phyloP scores from a whole-genome alignment of 2,797 vertebrate species.

The Lepidocolaptes lacrymiger region DNA sequence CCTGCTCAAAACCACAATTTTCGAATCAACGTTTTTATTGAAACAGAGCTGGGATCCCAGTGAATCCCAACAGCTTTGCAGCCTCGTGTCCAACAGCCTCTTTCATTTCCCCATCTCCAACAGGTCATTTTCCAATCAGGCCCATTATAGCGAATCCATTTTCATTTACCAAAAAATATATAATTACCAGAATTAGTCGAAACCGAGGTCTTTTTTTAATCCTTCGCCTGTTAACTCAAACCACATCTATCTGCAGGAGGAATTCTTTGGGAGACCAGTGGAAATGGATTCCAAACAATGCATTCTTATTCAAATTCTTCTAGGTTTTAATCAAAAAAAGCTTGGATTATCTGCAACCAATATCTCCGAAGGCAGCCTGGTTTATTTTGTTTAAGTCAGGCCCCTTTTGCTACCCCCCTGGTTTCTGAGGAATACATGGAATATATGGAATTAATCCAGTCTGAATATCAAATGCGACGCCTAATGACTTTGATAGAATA shows the following conservation, averaged over 20 bases:
- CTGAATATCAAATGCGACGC: neutral
- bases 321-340: constrained; percentile 77
- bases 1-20: constrained; percentile 65
- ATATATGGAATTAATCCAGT: constrained; percentile 58
- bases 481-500: constrained; percentile 64
- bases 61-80: constrained; percentile 43
- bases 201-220: constrained; percentile 72
- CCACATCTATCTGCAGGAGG: constrained; percentile 76
- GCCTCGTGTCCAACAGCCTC: constrained; percentile 20
- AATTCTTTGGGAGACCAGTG: constrained; percentile 74
- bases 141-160: constrained; percentile 49
- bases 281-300: constrained; percentile 79
- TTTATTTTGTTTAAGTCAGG: constrained; percentile 56
- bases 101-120: constrained; percentile 58
- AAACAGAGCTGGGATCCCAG: constrained; percentile 40
- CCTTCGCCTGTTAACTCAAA: constrained; percentile 76
- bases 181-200: constrained; percentile 72
- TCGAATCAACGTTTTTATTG: constrained; percentile 60
- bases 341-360: constrained; percentile 81
- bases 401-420: constrained; percentile 40
- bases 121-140: constrained; percentile 75
- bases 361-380: constrained; percentile 71
- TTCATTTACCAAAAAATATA: constrained; percentile 63
- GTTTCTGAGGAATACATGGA: neutral
- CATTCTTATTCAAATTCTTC: constrained; percentile 81